Evolutionary conservation across 2,113 vertebrate species (phyloP).

Genomic region (Cheirogaleus medius): DNA sequence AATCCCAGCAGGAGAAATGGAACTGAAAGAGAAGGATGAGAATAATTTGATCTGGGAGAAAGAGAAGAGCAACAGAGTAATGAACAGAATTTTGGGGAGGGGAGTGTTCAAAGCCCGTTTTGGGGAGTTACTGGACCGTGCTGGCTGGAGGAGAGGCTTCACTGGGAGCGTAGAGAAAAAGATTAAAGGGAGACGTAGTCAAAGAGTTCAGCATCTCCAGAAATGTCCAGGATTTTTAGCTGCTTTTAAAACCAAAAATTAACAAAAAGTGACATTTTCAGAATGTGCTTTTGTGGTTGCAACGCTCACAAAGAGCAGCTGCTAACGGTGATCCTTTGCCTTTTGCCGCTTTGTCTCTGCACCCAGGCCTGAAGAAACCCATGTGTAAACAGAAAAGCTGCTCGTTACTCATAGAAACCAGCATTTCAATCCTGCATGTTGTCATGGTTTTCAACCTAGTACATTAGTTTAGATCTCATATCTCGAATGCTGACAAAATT

Average conservation of each 20-base stretch:
- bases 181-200: rapidly evolving
- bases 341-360: neutral
- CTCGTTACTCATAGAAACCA: neutral
- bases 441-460: neutral
- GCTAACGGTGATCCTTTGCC: neutral
- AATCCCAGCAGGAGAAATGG: neutral
- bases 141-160: neutral
- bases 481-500: neutral
- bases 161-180: neutral
- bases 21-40: too few species aligned
- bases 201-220: neutral
- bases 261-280: neutral
- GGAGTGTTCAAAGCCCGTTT: neutral
- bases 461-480: neutral
- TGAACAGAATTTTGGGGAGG: neutral
- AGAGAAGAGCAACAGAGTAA: neutral
- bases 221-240: neutral
- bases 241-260: neutral
- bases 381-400: neutral
- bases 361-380: neutral
- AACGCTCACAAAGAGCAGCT: neutral
- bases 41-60: neutral
- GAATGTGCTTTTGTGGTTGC: neutral
- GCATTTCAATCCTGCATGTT: neutral
- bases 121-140: neutral